Base-by-base conservation (phyloP, 2,797 vertebrate species). In the Labroides dimidiatus region DNA sequence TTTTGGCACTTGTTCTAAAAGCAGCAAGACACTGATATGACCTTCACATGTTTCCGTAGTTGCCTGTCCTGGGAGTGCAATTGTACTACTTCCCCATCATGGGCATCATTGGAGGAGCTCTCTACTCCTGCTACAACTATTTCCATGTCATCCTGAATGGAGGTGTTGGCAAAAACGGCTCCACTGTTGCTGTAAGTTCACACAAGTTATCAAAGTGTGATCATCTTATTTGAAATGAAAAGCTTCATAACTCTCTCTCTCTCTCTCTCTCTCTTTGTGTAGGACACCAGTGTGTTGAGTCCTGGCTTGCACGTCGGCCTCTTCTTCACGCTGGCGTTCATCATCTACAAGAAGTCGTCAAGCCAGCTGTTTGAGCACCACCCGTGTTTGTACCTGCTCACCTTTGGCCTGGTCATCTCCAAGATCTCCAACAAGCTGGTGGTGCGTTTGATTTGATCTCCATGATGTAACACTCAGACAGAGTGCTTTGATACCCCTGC, bases 351-450 rank as follows among this genome's bases (percentile, higher is more conserved):
- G 86, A 99, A 99, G 88, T 99, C 98, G 16, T 92, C 96, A 82
- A 96, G 94, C 64, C 92, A 93, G 64, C 86, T 99, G 57, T 99
- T 99, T 78, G 95, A 98, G 92, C 92, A 93, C 39, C 96, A 99
- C 84, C 94, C 97, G 73, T 97, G 96, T 79, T 93, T 99, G 10
- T 99, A 99, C 84, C 91, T 96, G 58, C 89, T 99, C 72, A 90
- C 96, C 60, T 99, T 99, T 66, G 98, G 98, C 81, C 93, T 96
- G 88, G 97, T 97, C 81, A 94, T 95, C 78, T 86, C 98, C 70
- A 99, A 99, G 94, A 94, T 99, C 82, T 95, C 97, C 65, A 98
- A 98, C 91, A 99, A 99, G 82, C 86, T 99, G 75, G 97, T 99
- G 95, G 97, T 99, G 91, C 77, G 90, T 79, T 33, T 21, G 17